These are phyloP conservation scores for Linurgus olivaceus DNA, from an alignment of 2,797 vertebrate species.

Conservation along the genomic window DNA sequence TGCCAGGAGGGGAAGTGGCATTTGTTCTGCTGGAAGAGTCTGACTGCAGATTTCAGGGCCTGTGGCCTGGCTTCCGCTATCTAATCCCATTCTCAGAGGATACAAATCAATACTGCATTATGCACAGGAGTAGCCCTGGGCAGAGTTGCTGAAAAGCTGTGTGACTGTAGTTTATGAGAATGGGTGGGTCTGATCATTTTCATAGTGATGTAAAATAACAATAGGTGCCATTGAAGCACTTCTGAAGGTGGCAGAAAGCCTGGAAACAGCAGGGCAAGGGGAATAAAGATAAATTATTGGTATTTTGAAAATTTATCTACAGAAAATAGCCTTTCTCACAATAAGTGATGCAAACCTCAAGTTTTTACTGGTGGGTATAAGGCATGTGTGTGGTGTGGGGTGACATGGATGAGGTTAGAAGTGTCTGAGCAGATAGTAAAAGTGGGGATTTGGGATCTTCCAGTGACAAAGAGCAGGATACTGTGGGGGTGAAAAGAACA, in stretches of 20 bases:
- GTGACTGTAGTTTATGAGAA: neutral
- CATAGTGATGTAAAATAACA: neutral
- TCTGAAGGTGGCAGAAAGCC: neutral
- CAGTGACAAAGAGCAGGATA: neutral
- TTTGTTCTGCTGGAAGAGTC: neutral
- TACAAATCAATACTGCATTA: neutral
- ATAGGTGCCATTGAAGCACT: neutral
- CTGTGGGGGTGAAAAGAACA: neutral
- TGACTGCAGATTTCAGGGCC: neutral
- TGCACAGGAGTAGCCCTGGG: neutral
- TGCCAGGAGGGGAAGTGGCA: neutral
- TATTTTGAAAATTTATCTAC: neutral
- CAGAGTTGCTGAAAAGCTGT: neutral
- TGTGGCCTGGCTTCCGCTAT: neutral
- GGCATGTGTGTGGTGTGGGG: rapidly evolving
- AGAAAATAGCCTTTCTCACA: neutral
- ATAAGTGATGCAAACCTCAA: neutral
- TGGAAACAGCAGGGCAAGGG: neutral
- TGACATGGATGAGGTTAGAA: neutral
- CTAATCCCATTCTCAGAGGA: neutral
- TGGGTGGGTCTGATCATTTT: neutral
- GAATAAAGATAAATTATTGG: neutral
- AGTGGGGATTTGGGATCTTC: neutral
- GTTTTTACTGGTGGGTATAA: neutral
- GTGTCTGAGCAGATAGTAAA: neutral